Evolutionary conservation across 1,140 invertebrate genomes (phyloP), one percentile per base, ranked within the genome.

Genomic region (Medauroidea extradentata): DNA sequence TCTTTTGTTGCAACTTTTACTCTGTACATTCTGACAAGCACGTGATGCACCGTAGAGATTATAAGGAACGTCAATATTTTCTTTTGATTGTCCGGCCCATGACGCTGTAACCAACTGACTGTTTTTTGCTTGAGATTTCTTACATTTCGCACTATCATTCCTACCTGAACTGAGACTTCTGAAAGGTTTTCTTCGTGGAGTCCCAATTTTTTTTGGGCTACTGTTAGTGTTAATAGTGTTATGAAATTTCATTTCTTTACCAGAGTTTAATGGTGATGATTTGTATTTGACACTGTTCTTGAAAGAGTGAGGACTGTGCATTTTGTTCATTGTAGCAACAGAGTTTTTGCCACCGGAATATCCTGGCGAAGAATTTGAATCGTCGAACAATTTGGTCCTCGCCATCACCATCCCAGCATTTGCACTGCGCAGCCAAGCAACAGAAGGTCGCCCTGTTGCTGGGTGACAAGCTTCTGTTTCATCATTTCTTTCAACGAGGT

Each of bases 361-460:
- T 34, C 29, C 29, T 34, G 29, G 29, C 5, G 29, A 34, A 11
- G 29, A 11, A 34, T 11, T 34, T 4, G 5, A 11, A 11, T 11
- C 29, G 29, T 85, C 82, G 64, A 86, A 87, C 4, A 86, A 69
- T 65, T 80, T 82, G 0, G 83, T 83, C 72, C 84, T 85, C 0
- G 81, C 83, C 29, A 84, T 63, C 1, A 87, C 85, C 83, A 85
- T 86, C 5, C 85, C 85, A 9, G 83, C 82, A 67, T 86, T 86
- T 70, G 85, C 82, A 29, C 75, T 76, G 38, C 84, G 72, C 5
- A 87, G 65, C 66, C 82, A 80, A 0, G 81, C 82, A 4, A 87
- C 75, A 0, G 85, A 86, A 1, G 80, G 79, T 46, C 85, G 74
- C 2, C 83, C 81, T 13, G 75, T 80, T 34, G 71, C 60, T n/a